Evolutionary conservation across 1,140 invertebrate genomes (phyloP), one percentile per base, ranked within the genome.

Genomic region (silkworm (Bombyx mori)): DNA sequence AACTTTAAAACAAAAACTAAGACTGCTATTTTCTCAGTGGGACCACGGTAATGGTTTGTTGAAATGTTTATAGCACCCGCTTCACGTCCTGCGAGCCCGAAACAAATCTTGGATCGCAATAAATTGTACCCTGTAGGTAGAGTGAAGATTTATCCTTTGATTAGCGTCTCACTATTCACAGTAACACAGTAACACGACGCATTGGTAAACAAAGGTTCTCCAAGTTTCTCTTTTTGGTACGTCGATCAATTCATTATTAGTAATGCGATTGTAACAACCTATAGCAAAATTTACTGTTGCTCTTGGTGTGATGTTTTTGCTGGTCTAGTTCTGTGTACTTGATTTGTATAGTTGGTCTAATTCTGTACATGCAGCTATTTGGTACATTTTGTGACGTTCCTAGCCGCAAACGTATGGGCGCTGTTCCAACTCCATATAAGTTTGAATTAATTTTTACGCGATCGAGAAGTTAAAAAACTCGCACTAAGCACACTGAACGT

Each of bases 31-130:
- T 71, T 75, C 74, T 75, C 68, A 50, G 62, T 60, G 57, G 66
- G 65, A 60, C 61, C 60, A 67, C 68, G 63, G 68, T 79, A 76
- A 79, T 76, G 72, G 74, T 61, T 64, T 60, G 71, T 55, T 75
- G 74, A 79, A 75, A 77, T 79, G 74, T 79, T 79, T 79, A 79
- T 75, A 61, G 74, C 68, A 63, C 56, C 62, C 59, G 62, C 60
- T 59, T 65, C 48, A 57, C 60, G 67, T 64, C 70, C 59, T 65
- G 56, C 60, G 61, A 64, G 57, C 62, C 55, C 58, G 66, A 68
- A 75, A 76, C 76, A 73, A 73, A 71, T 73, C 66, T 66, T 58
- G 65, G 66, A 68, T 73, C 64, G 71, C 62, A 62, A 73, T 73
- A 73, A 73, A 73, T 73, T 57, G n/a, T 68, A 52, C 62, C 44